phyloP scores from a whole-genome alignment of 2,888 invertebrate genomes.

The Heliconius hortense region DNA sequence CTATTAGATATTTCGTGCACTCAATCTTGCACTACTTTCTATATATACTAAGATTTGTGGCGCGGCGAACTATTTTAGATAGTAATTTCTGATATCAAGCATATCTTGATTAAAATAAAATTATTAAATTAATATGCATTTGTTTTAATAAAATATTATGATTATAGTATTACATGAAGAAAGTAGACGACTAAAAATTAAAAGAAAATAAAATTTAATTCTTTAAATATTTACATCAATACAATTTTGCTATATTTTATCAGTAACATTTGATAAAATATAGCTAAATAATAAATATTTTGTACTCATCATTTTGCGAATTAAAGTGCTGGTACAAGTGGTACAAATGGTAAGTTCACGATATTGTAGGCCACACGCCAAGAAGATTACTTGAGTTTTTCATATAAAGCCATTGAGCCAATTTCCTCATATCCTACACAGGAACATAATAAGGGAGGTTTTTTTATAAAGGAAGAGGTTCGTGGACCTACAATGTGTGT shows the following conservation, averaged over 20 bases:
- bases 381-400: constrained; percentile 79
- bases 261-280: not conserved
- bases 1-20: constrained; percentile 55
- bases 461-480: constrained; percentile 75
- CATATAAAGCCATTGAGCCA: constrained; percentile 80
- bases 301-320: not conserved
- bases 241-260: too few relatives aligned
- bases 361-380: constrained; percentile 71
- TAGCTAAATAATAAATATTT: not conserved
- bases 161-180: not conserved
- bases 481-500: constrained; percentile 74
- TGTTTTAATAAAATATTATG: not conserved
- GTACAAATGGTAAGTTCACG: constrained; percentile 65
- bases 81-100: not conserved
- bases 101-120: not conserved
- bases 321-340: constrained; percentile 52
- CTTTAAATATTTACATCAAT: not conserved
- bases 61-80: not conserved
- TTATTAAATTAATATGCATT: not conserved
- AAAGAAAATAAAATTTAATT: not conserved
- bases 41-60: constrained; percentile 20
- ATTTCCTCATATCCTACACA: constrained; percentile 80
- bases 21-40: constrained; percentile 17
- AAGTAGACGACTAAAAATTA: not conserved
- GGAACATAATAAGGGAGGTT: constrained; percentile 75